Evolutionary conservation across 1,140 invertebrate species (phyloP).

Genomic region (Oncopeltus fasciatus): DNA sequence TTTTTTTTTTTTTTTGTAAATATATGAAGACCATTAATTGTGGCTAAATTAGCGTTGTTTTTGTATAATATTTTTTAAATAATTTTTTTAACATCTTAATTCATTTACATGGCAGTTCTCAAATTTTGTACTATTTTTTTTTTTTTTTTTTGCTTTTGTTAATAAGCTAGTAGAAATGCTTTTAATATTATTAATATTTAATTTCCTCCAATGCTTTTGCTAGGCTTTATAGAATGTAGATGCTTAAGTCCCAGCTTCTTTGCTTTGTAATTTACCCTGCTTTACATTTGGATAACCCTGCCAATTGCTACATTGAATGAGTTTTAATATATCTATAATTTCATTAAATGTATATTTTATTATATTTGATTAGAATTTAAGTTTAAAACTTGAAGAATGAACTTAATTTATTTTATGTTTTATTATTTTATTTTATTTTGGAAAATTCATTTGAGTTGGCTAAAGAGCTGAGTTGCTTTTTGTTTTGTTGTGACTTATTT

Average conservation of each 20-base stretch:
- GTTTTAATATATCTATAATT: slow-evolving; percentile 3
- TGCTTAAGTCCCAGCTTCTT: slow-evolving; percentile 20
- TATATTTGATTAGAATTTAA: no score
- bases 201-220: slow-evolving; percentile 15
- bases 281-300: slow-evolving; percentile 34
- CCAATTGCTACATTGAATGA: slow-evolving; percentile 22
- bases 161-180: slow-evolving; percentile 20
- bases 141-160: slow-evolving; percentile 8
- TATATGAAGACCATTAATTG: no score
- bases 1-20: background rate
- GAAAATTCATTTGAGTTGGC: slow-evolving; percentile 7
- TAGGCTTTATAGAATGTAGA: slow-evolving; percentile 23
- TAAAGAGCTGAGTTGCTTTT: background rate
- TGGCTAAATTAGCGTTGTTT: no score
- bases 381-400: background rate
- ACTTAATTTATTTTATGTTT: background rate
- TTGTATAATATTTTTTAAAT: no score
- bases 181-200: slow-evolving; percentile 1
- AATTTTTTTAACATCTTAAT: background rate
- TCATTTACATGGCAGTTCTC: background rate
- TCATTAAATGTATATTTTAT: background rate
- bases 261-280: slow-evolving; percentile 16
- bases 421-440: background rate
- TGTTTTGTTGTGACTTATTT: background rate
- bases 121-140: background rate